phyloP scores from a whole-genome alignment of 2,113 vertebrate species.

The Zapornia atra region DNA sequence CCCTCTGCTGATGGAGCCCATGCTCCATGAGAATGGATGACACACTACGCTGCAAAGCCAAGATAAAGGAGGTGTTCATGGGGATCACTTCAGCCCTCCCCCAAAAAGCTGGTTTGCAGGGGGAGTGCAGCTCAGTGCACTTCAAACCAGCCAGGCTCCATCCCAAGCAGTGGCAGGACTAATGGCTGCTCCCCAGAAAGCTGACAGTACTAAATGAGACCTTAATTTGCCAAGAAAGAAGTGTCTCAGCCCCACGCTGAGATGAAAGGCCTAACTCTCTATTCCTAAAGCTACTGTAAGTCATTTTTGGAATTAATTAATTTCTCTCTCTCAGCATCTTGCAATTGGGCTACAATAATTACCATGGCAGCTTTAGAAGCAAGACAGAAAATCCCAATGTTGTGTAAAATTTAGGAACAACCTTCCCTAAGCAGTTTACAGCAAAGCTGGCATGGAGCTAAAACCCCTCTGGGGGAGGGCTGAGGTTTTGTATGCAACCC shows the following conservation, averaged over 20 bases:
- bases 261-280: slow-evolving; percentile 6
- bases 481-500: background rate
- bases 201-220: background rate
- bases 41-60: slow-evolving; percentile 24
- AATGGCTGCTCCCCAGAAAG: background rate
- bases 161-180: background rate
- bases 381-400: background rate
- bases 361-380: background rate
- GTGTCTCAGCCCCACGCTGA: background rate
- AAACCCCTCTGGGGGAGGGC: background rate
- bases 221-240: slow-evolving; percentile 11
- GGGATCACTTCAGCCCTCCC: background rate
- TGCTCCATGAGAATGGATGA: too few species aligned
- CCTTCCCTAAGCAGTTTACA: background rate
- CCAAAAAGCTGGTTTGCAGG: background rate
- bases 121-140: background rate
- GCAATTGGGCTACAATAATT: background rate
- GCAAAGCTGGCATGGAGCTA: background rate
- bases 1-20: too few species aligned
- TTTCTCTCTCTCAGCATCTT: background rate
- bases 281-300: background rate
- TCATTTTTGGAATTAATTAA: background rate
- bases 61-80: slow-evolving; percentile 3
- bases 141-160: background rate
- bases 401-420: background rate